Conservation (phyloP, 2,888 invertebrate genomes). For the Volucella bombylans region DNA sequence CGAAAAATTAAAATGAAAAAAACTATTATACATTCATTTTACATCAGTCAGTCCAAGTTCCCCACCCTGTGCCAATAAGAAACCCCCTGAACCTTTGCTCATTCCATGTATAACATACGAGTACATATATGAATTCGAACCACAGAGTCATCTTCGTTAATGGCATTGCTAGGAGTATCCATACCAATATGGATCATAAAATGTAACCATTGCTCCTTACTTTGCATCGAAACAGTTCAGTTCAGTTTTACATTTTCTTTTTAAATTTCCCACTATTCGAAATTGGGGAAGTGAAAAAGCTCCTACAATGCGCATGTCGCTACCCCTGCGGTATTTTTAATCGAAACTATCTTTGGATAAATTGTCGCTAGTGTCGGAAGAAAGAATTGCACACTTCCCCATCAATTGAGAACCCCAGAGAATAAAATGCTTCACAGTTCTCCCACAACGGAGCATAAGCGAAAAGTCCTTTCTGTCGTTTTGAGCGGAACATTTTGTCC, state of each 20-base stretch:
- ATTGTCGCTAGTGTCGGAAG: slow-evolving; percentile 31
- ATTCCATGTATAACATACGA: too few relatives aligned
- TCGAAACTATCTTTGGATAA: not conserved
- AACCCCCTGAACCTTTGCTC: too few relatives aligned
- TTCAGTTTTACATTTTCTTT: not conserved
- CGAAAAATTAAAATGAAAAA: too few relatives aligned
- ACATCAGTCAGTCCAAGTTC: too few relatives aligned
- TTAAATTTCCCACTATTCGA: slow-evolving; percentile 44
- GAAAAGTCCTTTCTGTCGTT: slow-evolving; percentile 32
- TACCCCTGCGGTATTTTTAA: not conserved
- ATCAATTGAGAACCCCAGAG: slow-evolving; percentile 7
- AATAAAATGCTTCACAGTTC: slow-evolving; percentile 11
- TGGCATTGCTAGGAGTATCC: too few relatives aligned
- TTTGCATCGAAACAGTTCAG: too few relatives aligned
- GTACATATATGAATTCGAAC: too few relatives aligned
- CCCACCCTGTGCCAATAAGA: too few relatives aligned
- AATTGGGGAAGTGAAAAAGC: slow-evolving; percentile 23
- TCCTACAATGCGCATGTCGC: slow-evolving; percentile 18
- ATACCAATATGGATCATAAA: too few relatives aligned
- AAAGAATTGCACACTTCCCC: slow-evolving; percentile 3
- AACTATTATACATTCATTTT: too few relatives aligned
- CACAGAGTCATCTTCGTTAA: too few relatives aligned
- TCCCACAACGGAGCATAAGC: slow-evolving; percentile 6
- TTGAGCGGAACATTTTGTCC: slow-evolving; percentile 51
- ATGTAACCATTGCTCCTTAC: too few relatives aligned